Evolutionary conservation across 2,113 vertebrate genomes (phyloP).

Genomic region (Bufo bufo): DNA sequence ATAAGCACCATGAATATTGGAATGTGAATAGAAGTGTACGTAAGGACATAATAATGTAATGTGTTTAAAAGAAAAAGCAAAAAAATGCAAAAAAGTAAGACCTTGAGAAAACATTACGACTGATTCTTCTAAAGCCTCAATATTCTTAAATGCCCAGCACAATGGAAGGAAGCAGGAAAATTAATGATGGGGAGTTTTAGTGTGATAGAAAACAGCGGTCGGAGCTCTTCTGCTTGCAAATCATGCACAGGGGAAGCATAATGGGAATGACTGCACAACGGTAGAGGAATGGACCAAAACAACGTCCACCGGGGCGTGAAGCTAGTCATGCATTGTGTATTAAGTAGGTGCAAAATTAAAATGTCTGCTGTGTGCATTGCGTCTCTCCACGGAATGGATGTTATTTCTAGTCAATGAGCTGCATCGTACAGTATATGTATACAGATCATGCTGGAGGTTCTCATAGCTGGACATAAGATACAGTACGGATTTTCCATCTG

Average conservation of each 20-base stretch:
- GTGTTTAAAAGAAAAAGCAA: neutral
- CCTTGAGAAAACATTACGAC: neutral
- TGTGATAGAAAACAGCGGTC: conserved; percentile 19
- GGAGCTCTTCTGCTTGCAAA: conserved; percentile 10
- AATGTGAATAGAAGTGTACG: neutral
- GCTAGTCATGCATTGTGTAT: neutral
- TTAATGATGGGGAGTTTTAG: neutral
- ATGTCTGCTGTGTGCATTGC: neutral
- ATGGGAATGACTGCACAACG: neutral
- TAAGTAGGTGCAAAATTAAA: neutral
- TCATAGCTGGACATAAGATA: no score
- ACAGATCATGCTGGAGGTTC: no score
- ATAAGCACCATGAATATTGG: neutral
- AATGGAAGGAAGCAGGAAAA: neutral
- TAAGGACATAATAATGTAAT: neutral
- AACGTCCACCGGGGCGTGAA: neutral
- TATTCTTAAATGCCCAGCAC: neutral
- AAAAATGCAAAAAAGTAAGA: neutral
- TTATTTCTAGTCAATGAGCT: no score
- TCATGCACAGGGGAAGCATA: neutral
- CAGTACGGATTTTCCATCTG: no score
- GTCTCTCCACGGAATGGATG: no score
- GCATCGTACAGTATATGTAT: no score
- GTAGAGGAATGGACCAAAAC: neutral
- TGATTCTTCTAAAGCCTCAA: neutral